These are phyloP conservation scores for Stichopus chloronotus DNA, from an alignment of 35 echinoderm and acorn worm species.

Conservation along the genomic window DNA sequence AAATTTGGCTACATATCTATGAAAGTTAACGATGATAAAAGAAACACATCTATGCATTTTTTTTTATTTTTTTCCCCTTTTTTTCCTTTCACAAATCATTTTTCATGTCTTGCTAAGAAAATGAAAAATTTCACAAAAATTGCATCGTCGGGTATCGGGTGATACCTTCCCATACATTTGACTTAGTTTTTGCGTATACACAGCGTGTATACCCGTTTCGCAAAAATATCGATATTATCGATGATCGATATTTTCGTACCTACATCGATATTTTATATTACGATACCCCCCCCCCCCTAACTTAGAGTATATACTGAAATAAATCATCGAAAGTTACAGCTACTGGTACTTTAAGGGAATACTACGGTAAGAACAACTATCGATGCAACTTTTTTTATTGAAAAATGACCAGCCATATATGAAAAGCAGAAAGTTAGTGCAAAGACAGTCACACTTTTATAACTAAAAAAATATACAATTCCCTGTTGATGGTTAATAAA, in stretches of 20 bases:
- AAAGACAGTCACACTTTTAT: slow-evolving; percentile 1
- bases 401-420: no score
- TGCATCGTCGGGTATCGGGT: neutral
- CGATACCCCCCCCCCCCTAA: neutral
- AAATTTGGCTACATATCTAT: neutral
- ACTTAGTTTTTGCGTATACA: neutral
- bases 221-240: slow-evolving; percentile 6
- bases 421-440: neutral
- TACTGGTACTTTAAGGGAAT: neutral
- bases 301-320: slow-evolving; percentile 1
- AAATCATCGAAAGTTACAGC: neutral
- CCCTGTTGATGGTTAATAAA: neutral
- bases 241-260: slow-evolving; percentile 3
- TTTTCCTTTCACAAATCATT: neutral
- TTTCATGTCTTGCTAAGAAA: neutral
- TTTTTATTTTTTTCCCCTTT: neutral
- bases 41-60: neutral
- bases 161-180: neutral
- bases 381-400: no score
- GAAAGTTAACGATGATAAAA: neutral
- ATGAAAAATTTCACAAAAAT: neutral
- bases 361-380: no score
- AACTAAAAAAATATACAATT: neutral
- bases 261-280: neutral
- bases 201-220: neutral